Evolutionary conservation across 2,888 invertebrate genomes (phyloP), one percentile per base, ranked within the genome.

Genomic region (Drosophila mercatorum): DNA sequence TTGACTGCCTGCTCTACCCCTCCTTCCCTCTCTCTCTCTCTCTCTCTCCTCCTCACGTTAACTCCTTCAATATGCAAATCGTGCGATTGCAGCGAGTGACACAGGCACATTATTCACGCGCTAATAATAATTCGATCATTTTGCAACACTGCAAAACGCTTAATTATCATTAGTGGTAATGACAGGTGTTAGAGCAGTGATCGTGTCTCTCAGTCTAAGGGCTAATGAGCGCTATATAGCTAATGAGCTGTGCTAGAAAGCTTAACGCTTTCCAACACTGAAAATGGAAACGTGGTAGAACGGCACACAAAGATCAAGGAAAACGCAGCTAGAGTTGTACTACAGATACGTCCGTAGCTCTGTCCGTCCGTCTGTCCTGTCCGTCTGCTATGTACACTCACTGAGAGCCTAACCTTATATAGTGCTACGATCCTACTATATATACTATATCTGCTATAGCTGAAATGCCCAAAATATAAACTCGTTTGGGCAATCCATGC

Each of bases 41-140:
- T 47, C 14, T 1, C 47, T 8, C 14, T 5, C 8, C 47, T 3
- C 28, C 47, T 28, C 67, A 82, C 64, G 68, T 53, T 46, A 85
- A 84, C 87, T 84, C 84, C 87, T 87, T 85, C 75, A 69, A 72
- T 72, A 75, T 83, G 83, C 85, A 81, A 81, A 81, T 81, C 55
- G 53, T 41, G 22, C 46, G 46, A 61, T 55, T 56, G 69, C 60
- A 55, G 52, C 53, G 72, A 64, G 66, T 84, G 79, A 83, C 88
- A 85, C 83, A 51, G 49, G 11, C 11, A 51, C 34, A 51, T 34
- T 51, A 88, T 82, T 75, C 71, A 53, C 63, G 74, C 58, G 64
- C 47, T 80, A 65, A 68, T 46, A 43, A 17, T 17, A 17, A 47
- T 47, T 59, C 74, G 63, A 46, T 68, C 64, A 62, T 17, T 59